Conservation (phyloP, 2,797 vertebrate genomes). For the Philypnodon macrostomus region DNA sequence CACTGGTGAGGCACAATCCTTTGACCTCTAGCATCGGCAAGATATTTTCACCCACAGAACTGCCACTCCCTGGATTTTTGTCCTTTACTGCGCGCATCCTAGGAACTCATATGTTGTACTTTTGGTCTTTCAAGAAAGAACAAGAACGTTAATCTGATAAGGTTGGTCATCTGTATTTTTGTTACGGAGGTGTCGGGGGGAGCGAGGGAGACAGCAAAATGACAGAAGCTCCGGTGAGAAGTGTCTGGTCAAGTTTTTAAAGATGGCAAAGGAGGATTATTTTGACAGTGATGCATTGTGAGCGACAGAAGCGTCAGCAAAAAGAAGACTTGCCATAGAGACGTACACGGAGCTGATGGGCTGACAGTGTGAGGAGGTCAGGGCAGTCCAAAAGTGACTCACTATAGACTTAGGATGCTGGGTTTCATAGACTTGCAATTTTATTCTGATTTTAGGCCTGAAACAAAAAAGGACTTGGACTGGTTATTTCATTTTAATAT, state of each 20-base stretch:
- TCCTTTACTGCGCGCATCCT: no score
- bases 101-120: no score
- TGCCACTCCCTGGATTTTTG: no score
- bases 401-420: background rate
- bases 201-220: slow-evolving; percentile 11
- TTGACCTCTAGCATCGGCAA: no score
- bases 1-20: no score
- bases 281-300: slow-evolving; percentile 12
- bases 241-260: slow-evolving; percentile 15
- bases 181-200: slow-evolving; percentile 11
- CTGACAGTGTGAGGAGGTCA: slow-evolving; percentile 3
- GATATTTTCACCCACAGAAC: no score
- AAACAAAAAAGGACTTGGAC: no score
- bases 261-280: background rate
- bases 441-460: no score
- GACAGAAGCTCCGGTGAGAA: slow-evolving; percentile 15
- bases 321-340: slow-evolving; percentile 3
- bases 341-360: background rate
- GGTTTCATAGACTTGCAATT: background rate
- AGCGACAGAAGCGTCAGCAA: background rate
- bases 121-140: slow-evolving; percentile 21
- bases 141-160: slow-evolving; percentile 29
- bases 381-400: background rate
- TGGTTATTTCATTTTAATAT: no score
- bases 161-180: slow-evolving; percentile 17